Percentiles rank a stretch among this genome's conserved stretches.
Evolutionary conservation across 2,888 invertebrate species (phyloP).

Genomic region (Monopis laevigella): DNA sequence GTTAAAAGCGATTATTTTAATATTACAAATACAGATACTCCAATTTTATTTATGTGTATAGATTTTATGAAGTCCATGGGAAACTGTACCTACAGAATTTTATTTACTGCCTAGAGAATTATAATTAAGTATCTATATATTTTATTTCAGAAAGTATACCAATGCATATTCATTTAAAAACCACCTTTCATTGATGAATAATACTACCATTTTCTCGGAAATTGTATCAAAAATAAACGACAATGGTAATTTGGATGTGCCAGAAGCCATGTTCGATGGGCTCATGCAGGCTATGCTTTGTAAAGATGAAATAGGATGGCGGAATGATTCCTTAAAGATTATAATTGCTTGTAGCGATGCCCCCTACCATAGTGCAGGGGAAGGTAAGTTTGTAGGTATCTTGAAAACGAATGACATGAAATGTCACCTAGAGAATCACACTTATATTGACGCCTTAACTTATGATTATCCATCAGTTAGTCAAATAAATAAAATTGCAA

Average conservation of each 20-base stretch:
- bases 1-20: too few species aligned
- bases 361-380: conserved; percentile 82
- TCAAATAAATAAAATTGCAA: conserved; percentile 69
- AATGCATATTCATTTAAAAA: conserved; percentile 68
- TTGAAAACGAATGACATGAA: conserved; percentile 74
- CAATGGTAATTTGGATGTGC: conserved; percentile 72
- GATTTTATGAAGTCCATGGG: too few species aligned
- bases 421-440: conserved; percentile 65
- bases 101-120: conserved; percentile 18
- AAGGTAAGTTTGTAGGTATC: conserved; percentile 78
- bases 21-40: too few species aligned
- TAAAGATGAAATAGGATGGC: conserved; percentile 77
- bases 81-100: too few species aligned
- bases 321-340: conserved; percentile 74
- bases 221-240: conserved; percentile 40
- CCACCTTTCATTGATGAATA: conserved; percentile 71
- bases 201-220: conserved; percentile 52
- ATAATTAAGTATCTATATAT: conserved; percentile 13
- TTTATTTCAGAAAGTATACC: conserved; percentile 67
- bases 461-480: conserved; percentile 85
- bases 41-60: too few species aligned
- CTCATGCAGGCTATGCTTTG: conserved; percentile 87
- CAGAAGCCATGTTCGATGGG: conserved; percentile 88
- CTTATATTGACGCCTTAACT: conserved; percentile 59
- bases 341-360: conserved; percentile 84